A percentile compares a stretch with the other conserved stretches of the same genome.
Conservation (phyloP, 2,888 invertebrate species). For the Thera britannica region DNA sequence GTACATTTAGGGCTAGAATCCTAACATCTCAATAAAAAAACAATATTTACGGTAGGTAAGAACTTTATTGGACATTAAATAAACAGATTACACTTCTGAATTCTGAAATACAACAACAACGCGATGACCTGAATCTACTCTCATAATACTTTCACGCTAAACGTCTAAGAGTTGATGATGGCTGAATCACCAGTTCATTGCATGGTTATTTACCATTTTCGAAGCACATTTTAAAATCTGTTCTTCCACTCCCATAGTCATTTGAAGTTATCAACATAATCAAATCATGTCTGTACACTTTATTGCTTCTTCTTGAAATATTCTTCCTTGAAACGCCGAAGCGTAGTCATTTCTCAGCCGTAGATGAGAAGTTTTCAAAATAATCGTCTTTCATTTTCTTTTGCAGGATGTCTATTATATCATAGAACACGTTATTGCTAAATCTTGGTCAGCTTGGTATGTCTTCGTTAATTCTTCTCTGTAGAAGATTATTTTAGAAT, state of each 20-base stretch:
- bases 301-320: constrained; percentile 25
- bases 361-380: constrained; percentile 18
- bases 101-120: constrained; percentile 56
- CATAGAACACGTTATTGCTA: not conserved
- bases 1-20: not conserved
- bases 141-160: constrained; percentile 51
- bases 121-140: constrained; percentile 57
- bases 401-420: not conserved
- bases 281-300: constrained; percentile 14
- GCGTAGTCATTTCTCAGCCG: constrained; percentile 25
- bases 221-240: not conserved
- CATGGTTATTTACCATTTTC: constrained; percentile 18
- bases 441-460: constrained; percentile 10
- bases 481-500: constrained; percentile 20
- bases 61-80: constrained; percentile 76
- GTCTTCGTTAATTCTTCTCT: constrained; percentile 11
- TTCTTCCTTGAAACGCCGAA: constrained; percentile 23
- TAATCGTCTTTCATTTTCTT: constrained; percentile 1
- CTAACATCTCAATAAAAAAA: constrained; percentile 40
- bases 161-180: constrained; percentile 29
- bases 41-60: constrained; percentile 51
- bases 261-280: constrained; percentile 24
- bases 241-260: constrained; percentile 26
- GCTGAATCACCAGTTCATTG: constrained; percentile 25
- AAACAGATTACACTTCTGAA: constrained; percentile 60